Base-by-base conservation (phyloP, 2,888 invertebrate genomes). In the Aphodius granarius region DNA sequence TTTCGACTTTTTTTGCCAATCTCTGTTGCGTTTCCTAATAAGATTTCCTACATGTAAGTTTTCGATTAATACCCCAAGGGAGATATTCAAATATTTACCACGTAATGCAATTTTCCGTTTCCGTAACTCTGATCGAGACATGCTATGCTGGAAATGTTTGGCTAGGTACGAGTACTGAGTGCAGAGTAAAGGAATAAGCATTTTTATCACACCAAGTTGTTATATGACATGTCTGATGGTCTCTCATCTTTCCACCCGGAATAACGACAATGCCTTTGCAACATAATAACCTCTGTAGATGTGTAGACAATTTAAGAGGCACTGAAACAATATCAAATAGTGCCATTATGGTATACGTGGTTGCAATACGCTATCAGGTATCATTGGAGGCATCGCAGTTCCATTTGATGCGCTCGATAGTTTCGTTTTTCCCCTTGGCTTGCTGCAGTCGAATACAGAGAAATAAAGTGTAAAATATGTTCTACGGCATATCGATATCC, bases 301-400 rank as follows among this genome's bases (percentile, higher is more conserved):
- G 43, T 43, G 43, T 43, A 43, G 43, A 43, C 70, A 63, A 18
- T 70, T 73, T 66, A 5, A 64, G 63, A 74, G 63, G 63, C 63
- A 70, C 70, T 63, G 23, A 68, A 74, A 74, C 74, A 74, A 74
- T 74, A 74, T 74, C 74, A 70, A 70, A 74, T 74, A 62, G 63
- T 22, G 17, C 74, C 71, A 74, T 74, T 74, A 74, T 62, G 15
- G 70, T 22, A 70, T 70, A 74, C 74, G 74, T 68, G 68, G 23
- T 70, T 63, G 63, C 63, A 74, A 74, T 74, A 63, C 68, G 63
- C 63, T 63, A 63, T 74, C 20, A 23, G 5, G 4, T 63, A 17
- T 18, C 63, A n/a, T 17, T 62, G 43, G 9, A 43, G 43, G 43
- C 43, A 43, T 43, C 43, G 43, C 2, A 6, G 13, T 43, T 43